Conservation (phyloP, 2,113 vertebrate genomes). For the Heptranchias perlo region DNA sequence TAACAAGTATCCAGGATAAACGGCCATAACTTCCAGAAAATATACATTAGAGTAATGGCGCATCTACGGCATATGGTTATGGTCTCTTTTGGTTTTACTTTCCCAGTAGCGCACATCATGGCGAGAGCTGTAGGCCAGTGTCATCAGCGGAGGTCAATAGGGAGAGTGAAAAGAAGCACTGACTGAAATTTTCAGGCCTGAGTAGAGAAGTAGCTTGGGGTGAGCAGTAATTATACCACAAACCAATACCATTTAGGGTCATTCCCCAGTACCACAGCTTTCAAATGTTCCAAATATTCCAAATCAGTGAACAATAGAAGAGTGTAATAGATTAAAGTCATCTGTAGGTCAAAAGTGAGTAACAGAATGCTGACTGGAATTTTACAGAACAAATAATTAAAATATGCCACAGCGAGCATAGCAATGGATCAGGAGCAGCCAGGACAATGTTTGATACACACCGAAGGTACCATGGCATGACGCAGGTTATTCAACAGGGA, state of each 20-base stretch:
- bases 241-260: background rate
- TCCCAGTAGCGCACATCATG: background rate
- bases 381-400: background rate
- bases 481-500: background rate
- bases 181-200: background rate
- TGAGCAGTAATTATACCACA: background rate
- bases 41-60: background rate
- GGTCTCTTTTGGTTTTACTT: background rate
- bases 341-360: background rate
- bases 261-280: background rate
- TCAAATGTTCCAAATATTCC: background rate
- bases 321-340: background rate
- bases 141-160: background rate
- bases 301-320: background rate
- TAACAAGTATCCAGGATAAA: background rate
- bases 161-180: background rate
- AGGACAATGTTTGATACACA: background rate
- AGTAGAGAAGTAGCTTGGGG: background rate
- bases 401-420: background rate
- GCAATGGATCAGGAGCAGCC: background rate
- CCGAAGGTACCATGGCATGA: background rate
- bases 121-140: background rate
- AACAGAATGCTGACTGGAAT: background rate
- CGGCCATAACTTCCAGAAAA: background rate
- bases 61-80: background rate